Percentiles rank a stretch among this genome's conserved stretches.
Evolutionary conservation across 2,797 vertebrate genomes (phyloP).

Genomic region (Astyanax mexicanus): DNA sequence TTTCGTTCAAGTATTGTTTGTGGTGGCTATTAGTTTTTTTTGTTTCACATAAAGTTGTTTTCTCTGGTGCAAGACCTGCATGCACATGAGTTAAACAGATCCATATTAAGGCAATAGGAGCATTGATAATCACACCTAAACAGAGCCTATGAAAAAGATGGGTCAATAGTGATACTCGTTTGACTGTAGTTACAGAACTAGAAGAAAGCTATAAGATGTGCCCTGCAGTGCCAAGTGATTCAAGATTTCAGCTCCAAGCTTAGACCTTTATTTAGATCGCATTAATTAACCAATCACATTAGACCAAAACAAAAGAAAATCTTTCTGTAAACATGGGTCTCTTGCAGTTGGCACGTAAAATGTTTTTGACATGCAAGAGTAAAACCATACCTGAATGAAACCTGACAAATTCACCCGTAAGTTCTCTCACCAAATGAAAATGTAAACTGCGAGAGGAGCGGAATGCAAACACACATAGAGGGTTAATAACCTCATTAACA

Average conservation of each 20-base stretch:
- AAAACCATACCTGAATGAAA: constrained; percentile 83
- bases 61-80: constrained; percentile 63
- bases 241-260: constrained; percentile 50
- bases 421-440: constrained; percentile 77
- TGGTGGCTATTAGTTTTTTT: constrained; percentile 41
- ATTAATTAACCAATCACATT: constrained; percentile 55
- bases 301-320: constrained; percentile 58
- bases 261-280: constrained; percentile 39
- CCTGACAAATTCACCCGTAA: constrained; percentile 78
- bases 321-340: constrained; percentile 79
- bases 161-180: constrained; percentile 47
- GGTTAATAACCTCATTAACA: constrained; percentile 61
- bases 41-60: constrained; percentile 43
- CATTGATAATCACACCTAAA: constrained; percentile 53
- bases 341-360: constrained; percentile 70
- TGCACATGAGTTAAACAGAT: constrained; percentile 61
- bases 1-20: constrained; percentile 60
- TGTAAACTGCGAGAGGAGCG: constrained; percentile 84
- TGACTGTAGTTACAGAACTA: constrained; percentile 25
- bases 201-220: constrained; percentile 29
- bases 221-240: constrained; percentile 46
- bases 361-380: constrained; percentile 70
- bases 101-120: constrained; percentile 62
- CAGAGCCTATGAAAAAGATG: constrained; percentile 49
- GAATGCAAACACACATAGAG: constrained; percentile 75